Percentiles rank a stretch among this genome's conserved stretches.
Conservation (phyloP, 1,140 invertebrate species). For the Cydia pomonella region DNA sequence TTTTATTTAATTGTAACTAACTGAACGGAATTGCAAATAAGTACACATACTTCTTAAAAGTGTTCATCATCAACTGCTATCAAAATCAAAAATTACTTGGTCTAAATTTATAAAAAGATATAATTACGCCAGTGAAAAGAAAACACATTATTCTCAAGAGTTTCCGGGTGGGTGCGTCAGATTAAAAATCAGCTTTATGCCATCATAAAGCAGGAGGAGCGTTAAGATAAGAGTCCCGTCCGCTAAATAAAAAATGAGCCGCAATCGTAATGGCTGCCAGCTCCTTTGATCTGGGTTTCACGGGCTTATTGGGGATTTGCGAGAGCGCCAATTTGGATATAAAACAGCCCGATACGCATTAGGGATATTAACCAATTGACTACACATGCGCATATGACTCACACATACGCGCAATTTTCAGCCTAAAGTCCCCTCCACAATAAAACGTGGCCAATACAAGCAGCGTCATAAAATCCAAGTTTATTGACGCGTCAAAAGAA, state of each 20-base stretch:
- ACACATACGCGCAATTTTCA: not conserved
- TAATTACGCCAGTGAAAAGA: slow-evolving; percentile 36
- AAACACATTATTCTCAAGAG: slow-evolving; percentile 49
- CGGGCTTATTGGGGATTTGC: slow-evolving; percentile 72
- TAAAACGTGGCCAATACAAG: slow-evolving; percentile 60
- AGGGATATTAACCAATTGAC: slow-evolving; percentile 75
- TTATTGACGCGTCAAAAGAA: slow-evolving; percentile 77
- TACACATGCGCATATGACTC: slow-evolving; percentile 34
- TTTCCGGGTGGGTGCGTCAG: slow-evolving; percentile 59
- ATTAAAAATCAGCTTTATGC: slow-evolving; percentile 81
- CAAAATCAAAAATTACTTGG: not conserved
- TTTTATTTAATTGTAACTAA: too few relatives aligned
- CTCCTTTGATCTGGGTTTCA: slow-evolving; percentile 78
- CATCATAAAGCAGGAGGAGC: slow-evolving; percentile 75
- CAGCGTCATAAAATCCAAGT: slow-evolving; percentile 70
- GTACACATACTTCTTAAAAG: too few relatives aligned
- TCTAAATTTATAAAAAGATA: slow-evolving; percentile 37
- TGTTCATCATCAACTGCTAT: not conserved
- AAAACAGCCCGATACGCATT: slow-evolving; percentile 75
- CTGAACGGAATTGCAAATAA: too few relatives aligned
- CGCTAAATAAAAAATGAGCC: slow-evolving; percentile 80
- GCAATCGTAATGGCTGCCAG: slow-evolving; percentile 73
- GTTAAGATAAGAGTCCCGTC: slow-evolving; percentile 75
- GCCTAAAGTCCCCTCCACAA: slow-evolving; percentile 44
- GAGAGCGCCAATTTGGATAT: slow-evolving; percentile 73